Evolutionary conservation across 1,140 invertebrate species (phyloP).

Genomic region (Drosophila micromelanica): DNA sequence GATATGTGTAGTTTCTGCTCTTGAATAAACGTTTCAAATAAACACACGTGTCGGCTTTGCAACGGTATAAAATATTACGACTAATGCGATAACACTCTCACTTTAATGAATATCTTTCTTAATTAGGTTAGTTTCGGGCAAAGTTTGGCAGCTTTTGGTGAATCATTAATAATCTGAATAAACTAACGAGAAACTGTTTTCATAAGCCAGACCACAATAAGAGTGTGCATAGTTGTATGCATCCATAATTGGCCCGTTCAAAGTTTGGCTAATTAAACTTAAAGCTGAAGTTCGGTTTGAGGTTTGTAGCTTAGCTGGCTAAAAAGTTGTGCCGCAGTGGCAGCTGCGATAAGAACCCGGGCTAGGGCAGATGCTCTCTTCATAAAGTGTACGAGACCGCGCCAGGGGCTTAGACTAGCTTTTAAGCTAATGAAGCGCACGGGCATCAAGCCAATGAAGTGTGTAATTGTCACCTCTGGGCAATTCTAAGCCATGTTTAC

Average conservation of each 20-base stretch:
- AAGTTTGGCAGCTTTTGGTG: background rate
- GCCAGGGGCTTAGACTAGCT: background rate
- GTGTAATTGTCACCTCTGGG: constrained; percentile 43
- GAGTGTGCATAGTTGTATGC: background rate
- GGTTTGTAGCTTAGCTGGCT: background rate
- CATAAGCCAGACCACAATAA: background rate
- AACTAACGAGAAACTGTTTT: background rate
- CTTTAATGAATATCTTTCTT: no score
- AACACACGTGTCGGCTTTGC: no score
- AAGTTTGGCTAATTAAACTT: background rate
- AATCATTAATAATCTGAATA: background rate
- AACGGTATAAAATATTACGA: no score
- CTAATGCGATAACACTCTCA: no score
- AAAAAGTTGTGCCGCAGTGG: background rate
- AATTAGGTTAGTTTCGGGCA: background rate
- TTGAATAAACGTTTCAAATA: no score
- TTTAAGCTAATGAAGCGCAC: constrained; percentile 38
- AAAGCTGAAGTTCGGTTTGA: background rate
- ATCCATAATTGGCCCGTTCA: background rate
- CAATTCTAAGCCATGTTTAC: constrained; percentile 26
- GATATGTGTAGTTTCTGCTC: no score
- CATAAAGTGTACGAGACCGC: constrained; percentile 23
- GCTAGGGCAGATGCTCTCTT: background rate
- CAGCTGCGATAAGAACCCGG: background rate
- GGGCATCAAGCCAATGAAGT: constrained; percentile 53